Conservation (phyloP, 2,888 invertebrate genomes). For the Pegoplata infirma region DNA sequence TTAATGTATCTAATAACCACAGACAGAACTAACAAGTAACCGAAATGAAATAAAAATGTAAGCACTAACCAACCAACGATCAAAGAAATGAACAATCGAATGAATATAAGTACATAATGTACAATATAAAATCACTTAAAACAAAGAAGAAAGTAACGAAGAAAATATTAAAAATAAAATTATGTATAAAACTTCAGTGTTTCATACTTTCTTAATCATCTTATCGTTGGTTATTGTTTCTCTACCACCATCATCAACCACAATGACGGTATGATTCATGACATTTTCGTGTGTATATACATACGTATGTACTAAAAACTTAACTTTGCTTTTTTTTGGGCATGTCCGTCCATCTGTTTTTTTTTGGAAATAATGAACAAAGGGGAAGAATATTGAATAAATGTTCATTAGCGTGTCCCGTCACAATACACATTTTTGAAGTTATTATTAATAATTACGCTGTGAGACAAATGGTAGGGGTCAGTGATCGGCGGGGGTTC, state of each 20-base stretch:
- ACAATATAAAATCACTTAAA: conserved; percentile 17
- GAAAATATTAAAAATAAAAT: conserved; percentile 26
- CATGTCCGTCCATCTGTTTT: conserved; percentile 32
- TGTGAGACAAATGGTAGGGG: no score
- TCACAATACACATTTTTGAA: no score
- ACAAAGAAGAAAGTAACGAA: conserved; percentile 53
- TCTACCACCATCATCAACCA: conserved; percentile 14
- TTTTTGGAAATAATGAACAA: conserved; percentile 34
- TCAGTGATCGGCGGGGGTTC: no score
- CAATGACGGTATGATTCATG: conserved; percentile 51
- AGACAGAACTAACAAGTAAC: conserved; percentile 13
- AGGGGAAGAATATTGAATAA: conserved; percentile 17
- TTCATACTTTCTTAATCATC: conserved; percentile 59
- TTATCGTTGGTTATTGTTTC: conserved; percentile 26
- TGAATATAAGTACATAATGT: background rate
- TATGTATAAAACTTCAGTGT: conserved; percentile 39
- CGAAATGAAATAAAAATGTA: conserved; percentile 11
- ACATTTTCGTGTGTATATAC: conserved; percentile 34
- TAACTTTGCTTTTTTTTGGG: conserved; percentile 23
- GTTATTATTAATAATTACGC: no score
- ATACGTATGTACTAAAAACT: background rate
- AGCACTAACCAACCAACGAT: conserved; percentile 1
- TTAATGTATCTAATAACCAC: conserved; percentile 43
- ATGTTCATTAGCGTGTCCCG: background rate
- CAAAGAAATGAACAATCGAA: conserved; percentile 18